These are phyloP conservation scores for Amphipyra berbera DNA, from an alignment of 2,888 invertebrate genomes.

Conservation along the genomic window DNA sequence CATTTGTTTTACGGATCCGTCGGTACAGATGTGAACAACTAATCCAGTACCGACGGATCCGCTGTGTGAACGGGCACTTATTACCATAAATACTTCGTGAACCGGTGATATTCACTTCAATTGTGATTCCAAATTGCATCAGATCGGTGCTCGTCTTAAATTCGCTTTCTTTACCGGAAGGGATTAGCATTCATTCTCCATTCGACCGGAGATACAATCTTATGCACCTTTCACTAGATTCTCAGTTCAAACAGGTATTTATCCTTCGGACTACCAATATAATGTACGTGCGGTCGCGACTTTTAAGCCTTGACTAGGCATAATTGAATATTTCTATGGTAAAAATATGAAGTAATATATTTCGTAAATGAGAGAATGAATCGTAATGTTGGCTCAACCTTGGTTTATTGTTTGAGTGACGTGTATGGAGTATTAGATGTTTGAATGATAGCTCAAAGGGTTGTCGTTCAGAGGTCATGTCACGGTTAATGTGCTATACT, in stretches of 20 bases:
- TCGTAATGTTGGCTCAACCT: not conserved
- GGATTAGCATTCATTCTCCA: constrained; percentile 50
- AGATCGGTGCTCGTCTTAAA: constrained; percentile 32
- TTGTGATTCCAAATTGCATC: constrained; percentile 32
- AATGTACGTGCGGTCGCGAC: constrained; percentile 25
- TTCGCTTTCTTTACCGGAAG: constrained; percentile 53
- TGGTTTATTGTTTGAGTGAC: constrained; percentile 7
- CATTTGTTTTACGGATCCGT: too few species aligned
- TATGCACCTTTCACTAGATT: constrained; percentile 41
- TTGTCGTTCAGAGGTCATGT: not conserved
- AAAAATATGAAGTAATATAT: constrained; percentile 11
- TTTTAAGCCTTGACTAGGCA: not conserved
- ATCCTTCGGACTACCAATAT: constrained; percentile 3
- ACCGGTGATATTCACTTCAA: constrained; percentile 15
- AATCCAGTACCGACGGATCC: too few species aligned
- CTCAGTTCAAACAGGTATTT: constrained; percentile 4
- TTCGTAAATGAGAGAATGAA: constrained; percentile 4
- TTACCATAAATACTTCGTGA: constrained; percentile 8
- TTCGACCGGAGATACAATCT: constrained; percentile 50
- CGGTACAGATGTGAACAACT: too few species aligned
- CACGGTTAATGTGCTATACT: constrained; percentile 10
- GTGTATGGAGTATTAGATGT: constrained; percentile 13
- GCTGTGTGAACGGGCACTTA: too few species aligned
- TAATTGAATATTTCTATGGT: constrained; percentile 8
- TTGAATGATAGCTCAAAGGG: not conserved